Conservation (phyloP, 2,797 vertebrate genomes). For the Prunella strophiata region DNA sequence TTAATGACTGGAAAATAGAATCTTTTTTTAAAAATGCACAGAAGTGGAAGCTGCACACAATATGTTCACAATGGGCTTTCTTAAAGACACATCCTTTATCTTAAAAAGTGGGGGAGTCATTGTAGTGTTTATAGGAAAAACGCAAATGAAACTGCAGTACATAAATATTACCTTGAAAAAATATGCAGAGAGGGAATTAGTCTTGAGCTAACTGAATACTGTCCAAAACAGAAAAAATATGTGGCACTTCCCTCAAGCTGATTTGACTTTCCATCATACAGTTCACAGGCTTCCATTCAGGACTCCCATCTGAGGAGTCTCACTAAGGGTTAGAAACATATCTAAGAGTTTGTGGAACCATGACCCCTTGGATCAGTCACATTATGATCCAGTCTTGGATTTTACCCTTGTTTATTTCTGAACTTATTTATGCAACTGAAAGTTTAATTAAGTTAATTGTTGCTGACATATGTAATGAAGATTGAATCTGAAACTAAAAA, state of each 20-base stretch:
- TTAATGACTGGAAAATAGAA: neutral
- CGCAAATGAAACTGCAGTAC: neutral
- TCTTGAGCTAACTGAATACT: neutral
- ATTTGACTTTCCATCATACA: neutral
- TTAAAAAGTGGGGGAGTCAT: neutral
- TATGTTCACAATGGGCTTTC: neutral
- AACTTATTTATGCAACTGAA: neutral
- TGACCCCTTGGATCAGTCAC: neutral
- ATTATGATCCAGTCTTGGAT: neutral
- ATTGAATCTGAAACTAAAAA: neutral
- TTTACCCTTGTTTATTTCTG: constrained; percentile 18
- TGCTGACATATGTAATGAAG: neutral
- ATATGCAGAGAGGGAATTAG: neutral
- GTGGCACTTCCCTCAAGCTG: neutral
- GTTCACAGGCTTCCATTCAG: neutral
- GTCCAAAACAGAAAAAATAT: neutral
- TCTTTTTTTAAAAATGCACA: fast-evolving
- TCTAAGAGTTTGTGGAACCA: neutral
- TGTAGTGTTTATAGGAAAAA: neutral
- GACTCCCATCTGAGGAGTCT: neutral
- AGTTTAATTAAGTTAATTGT: constrained; percentile 20
- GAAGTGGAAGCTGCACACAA: neutral
- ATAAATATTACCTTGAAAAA: neutral
- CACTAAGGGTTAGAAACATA: neutral
- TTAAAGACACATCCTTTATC: neutral